These are phyloP conservation scores for Helicoverpa assulta DNA, from an alignment of 2,888 invertebrate species.

Conservation along the genomic window DNA sequence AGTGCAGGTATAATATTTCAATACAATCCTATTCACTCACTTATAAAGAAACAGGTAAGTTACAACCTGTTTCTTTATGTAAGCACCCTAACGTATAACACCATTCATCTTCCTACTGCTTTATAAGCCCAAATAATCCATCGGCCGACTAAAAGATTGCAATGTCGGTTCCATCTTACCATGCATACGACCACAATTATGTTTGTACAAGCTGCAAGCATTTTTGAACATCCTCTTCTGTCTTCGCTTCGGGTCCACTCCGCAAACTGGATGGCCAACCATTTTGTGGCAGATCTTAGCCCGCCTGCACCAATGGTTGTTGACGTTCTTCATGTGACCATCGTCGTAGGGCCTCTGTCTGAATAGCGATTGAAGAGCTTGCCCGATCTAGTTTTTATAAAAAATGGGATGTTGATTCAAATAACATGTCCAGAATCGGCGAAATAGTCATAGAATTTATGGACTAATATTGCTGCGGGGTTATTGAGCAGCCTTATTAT, in stretches of 20 bases:
- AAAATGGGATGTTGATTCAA: neutral
- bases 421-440: too few relatives aligned
- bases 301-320: slow-evolving; percentile 81
- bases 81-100: too few relatives aligned
- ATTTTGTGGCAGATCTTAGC: slow-evolving; percentile 65
- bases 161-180: slow-evolving; percentile 61
- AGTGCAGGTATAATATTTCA: too few relatives aligned
- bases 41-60: too few relatives aligned
- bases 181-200: slow-evolving; percentile 71
- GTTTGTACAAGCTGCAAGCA: slow-evolving; percentile 70
- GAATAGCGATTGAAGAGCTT: neutral
- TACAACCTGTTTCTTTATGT: too few relatives aligned
- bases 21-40: too few relatives aligned
- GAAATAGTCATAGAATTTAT: too few relatives aligned
- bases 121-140: too few relatives aligned
- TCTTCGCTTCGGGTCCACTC: slow-evolving; percentile 65
- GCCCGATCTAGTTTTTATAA: neutral
- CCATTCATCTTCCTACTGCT: too few relatives aligned
- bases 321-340: slow-evolving; percentile 62
- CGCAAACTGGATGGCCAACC: slow-evolving; percentile 64
- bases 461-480: too few relatives aligned
- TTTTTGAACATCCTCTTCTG: slow-evolving; percentile 62
- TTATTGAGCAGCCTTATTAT: too few relatives aligned
- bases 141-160: too few relatives aligned
- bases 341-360: slow-evolving; percentile 22